Conservation (phyloP, 1,140 invertebrate genomes). For the Trichogramma pretiosum region DNA sequence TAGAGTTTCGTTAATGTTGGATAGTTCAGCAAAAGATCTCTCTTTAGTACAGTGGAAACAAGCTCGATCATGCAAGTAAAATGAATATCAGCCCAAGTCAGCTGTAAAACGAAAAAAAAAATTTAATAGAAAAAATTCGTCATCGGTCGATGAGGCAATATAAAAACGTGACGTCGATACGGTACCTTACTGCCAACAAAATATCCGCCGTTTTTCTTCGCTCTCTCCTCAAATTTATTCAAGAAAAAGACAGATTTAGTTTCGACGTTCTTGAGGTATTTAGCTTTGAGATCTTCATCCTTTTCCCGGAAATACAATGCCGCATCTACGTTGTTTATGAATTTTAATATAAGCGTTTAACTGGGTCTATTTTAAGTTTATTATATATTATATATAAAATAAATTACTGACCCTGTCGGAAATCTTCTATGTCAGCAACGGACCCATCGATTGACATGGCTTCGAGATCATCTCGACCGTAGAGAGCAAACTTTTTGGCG, state of each 20-base stretch:
- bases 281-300: slow-evolving; percentile 25
- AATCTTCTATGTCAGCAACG: slow-evolving; percentile 29
- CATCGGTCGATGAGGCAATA: not conserved
- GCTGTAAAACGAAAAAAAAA: slow-evolving; percentile 23
- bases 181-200: slow-evolving; percentile 45
- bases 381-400: no score
- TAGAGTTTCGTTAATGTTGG: slow-evolving; percentile 33
- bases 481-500: slow-evolving; percentile 30
- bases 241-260: slow-evolving; percentile 34
- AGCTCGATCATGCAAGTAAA: slow-evolving; percentile 30
- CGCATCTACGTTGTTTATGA: slow-evolving; percentile 7
- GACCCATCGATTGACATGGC: slow-evolving; percentile 27
- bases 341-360: not conserved
- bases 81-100: slow-evolving; percentile 40
- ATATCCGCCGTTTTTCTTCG: slow-evolving; percentile 42
- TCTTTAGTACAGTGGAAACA: slow-evolving; percentile 23
- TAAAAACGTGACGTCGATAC: no score
- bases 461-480: slow-evolving; percentile 27
- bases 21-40: slow-evolving; percentile 28
- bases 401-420: slow-evolving; percentile 29
- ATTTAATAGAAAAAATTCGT: not conserved
- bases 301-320: slow-evolving; percentile 24
- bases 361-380: no score
- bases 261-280: slow-evolving; percentile 26
- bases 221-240: slow-evolving; percentile 40